These are phyloP conservation scores for Eleginops maclovinus DNA, from an alignment of 2,113 vertebrate genomes.

Conservation along the genomic window DNA sequence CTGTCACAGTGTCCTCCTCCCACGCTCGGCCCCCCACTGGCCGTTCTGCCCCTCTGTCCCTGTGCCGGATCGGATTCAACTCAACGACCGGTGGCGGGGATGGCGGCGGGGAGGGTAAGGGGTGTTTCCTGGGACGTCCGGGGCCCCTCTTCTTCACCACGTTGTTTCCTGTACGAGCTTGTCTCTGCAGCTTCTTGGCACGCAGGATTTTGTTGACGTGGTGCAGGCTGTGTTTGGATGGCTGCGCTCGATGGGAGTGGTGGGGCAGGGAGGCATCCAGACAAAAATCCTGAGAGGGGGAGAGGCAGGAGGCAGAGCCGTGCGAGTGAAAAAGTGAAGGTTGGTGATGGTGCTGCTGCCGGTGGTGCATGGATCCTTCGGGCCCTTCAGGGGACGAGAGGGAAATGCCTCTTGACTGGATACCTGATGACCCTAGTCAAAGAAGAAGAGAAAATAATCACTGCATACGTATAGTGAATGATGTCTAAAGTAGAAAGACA, in stretches of 20 bases:
- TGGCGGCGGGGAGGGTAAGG: slow-evolving; percentile 84
- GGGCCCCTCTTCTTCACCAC: slow-evolving; percentile 94
- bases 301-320: slow-evolving; percentile 61
- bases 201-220: slow-evolving; percentile 99
- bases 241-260: slow-evolving; percentile 79
- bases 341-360: slow-evolving; percentile 74
- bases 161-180: slow-evolving; percentile 99
- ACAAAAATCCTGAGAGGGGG: slow-evolving; percentile 73
- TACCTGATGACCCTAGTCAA: slow-evolving; percentile 68
- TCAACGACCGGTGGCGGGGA: slow-evolving; percentile 72
- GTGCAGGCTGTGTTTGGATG: slow-evolving; percentile 96
- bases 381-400: slow-evolving; percentile 70
- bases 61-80: slow-evolving; percentile 52
- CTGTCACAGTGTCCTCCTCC: slow-evolving; percentile 89
- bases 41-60: slow-evolving; percentile 63
- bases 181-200: slow-evolving; percentile 97
- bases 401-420: slow-evolving; percentile 73
- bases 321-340: slow-evolving; percentile 78
- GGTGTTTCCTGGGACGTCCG: slow-evolving; percentile 94
- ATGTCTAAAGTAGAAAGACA: background rate
- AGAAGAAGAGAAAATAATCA: slow-evolving; percentile 7
- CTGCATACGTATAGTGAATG: background rate
- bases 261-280: slow-evolving; percentile 73
- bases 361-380: slow-evolving; percentile 71
- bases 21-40: slow-evolving; percentile 74